Base-by-base conservation (phyloP, 1,140 invertebrate genomes). In the Brachionus plicatilis region DNA sequence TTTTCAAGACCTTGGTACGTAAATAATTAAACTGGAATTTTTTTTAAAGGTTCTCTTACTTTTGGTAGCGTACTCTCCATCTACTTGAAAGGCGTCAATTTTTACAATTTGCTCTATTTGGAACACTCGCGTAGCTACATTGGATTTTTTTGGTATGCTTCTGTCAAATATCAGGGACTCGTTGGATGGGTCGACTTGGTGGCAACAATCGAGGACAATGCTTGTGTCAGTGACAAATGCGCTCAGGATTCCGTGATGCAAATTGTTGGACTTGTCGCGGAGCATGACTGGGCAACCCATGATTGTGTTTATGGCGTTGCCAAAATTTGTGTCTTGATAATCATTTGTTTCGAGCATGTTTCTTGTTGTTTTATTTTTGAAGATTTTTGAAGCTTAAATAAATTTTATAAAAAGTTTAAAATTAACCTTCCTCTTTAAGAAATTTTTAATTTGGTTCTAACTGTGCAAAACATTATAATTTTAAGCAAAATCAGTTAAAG, bases 251-350 rank as follows among this genome's bases (percentile, higher is more conserved):
- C 79, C 79, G 43, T 82, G 79, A 47, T 65, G 33, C 17, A 37
- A 20, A 20, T 65, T 20, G 41, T 82, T 82, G 2, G 24, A 7
- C 65, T 82, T 82, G 33, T 41, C 41, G n/a, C 24, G 33, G 24
- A 82, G 11, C 9, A 82, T 27, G 11, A 82, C 79, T 12, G 79
- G 79, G 66, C 79, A 82, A 27, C 79, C 79, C n/a, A 82, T 24
- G 8, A 82, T 65, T 60, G 20, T 53, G 17, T 80, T 80, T 33
- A 20, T 33, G 14, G 45, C 76, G 41, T 56, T 50, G n/a, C n/a
- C 50, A 65, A 82, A 82, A 47, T 56, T 41, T 37, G 79, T 47
- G 45, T 80, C 50, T 37, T 29, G 17, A 43, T 20, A 27, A 33
- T 72, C 68, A 33, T 41, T 72, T 72, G 41, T 43, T 72, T 72